A percentile compares a stretch with the other conserved stretches of the same genome.
Evolutionary conservation across 2,113 vertebrate species (phyloP).

Genomic region (Phalacrocorax pelagicus): DNA sequence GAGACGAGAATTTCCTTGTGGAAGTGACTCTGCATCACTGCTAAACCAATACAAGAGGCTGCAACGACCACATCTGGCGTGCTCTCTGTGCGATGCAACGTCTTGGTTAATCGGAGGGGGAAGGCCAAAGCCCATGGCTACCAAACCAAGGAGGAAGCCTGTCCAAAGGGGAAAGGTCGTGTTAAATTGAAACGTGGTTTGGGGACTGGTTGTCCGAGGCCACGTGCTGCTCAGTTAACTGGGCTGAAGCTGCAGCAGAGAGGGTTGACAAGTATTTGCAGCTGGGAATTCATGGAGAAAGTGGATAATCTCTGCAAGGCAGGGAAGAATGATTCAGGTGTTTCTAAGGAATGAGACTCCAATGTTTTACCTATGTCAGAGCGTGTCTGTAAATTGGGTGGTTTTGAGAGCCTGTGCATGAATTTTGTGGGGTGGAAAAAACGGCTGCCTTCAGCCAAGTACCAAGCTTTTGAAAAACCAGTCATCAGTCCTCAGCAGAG

Average conservation of each 20-base stretch:
- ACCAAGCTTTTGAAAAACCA: background rate
- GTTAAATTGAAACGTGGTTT: background rate
- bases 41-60: fast-evolving
- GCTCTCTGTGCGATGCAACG: fast-evolving
- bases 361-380: fast-evolving
- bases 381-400: background rate
- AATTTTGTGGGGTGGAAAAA: background rate
- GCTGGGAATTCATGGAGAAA: background rate
- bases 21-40: background rate
- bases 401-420: background rate
- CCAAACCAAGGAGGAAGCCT: background rate
- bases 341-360: background rate
- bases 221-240: fast-evolving
- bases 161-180: background rate
- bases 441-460: background rate
- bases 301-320: background rate
- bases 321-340: too few species aligned
- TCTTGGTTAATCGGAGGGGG: background rate
- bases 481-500: fast-evolving
- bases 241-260: background rate
- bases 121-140: background rate
- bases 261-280: fast-evolving
- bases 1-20: background rate
- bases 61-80: background rate
- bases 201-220: background rate